Conservation (phyloP, 2,797 vertebrate species). For the Tokudaia tokunoshimensis region DNA sequence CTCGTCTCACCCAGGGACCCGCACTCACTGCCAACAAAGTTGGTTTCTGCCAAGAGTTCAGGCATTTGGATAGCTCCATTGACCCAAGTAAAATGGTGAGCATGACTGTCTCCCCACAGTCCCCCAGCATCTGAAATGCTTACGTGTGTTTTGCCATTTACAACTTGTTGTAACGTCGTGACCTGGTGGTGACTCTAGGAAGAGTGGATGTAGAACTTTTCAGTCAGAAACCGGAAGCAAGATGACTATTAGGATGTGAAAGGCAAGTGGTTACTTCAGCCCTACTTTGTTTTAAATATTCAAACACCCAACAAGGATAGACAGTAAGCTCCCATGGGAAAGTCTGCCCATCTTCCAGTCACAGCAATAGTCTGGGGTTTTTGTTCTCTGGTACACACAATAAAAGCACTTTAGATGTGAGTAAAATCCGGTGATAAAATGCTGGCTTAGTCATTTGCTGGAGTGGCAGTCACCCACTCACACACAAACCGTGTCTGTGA, state of each 20-base stretch:
- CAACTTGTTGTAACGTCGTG: neutral
- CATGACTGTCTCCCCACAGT: fast-evolving
- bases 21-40: neutral
- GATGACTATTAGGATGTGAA: neutral
- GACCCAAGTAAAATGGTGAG: neutral
- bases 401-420: constrained; percentile 8
- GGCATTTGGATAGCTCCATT: neutral
- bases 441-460: neutral
- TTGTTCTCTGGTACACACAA: neutral
- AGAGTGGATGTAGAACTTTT: neutral
- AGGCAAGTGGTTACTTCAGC: neutral
- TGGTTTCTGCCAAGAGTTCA: neutral
- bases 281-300: neutral
- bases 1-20: neutral
- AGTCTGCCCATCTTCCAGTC: neutral
- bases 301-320: neutral
- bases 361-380: neutral
- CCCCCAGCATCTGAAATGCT: neutral
- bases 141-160: neutral
- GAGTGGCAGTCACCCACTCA: neutral
- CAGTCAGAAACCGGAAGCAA: neutral
- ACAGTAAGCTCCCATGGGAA: neutral
- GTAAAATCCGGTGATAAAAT: constrained; percentile 1
- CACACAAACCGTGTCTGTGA: neutral
- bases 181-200: no score